These are phyloP conservation scores for Eutrigla gurnardus DNA, from an alignment of 2,797 vertebrate species.

Conservation along the genomic window DNA sequence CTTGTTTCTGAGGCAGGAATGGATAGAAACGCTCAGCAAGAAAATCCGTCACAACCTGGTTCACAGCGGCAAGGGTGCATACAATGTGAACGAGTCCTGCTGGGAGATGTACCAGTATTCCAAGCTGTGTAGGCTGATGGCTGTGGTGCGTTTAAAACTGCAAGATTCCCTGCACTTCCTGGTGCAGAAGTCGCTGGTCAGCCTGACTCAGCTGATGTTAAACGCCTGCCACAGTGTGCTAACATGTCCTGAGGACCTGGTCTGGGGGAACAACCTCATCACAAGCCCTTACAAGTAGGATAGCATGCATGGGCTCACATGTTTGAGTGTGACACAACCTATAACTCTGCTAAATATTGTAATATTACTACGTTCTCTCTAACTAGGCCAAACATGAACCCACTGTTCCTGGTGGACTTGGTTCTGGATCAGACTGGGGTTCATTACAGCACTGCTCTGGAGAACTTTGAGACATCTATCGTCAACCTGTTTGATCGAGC, in stretches of 20 bases:
- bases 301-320: background rate
- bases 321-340: background rate
- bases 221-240: slow-evolving; percentile 86
- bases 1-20: slow-evolving; percentile 87
- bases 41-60: slow-evolving; percentile 81
- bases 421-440: slow-evolving; percentile 86
- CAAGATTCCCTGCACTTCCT: slow-evolving; percentile 90
- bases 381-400: slow-evolving; percentile 88
- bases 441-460: slow-evolving; percentile 87
- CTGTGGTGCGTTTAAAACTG: slow-evolving; percentile 84
- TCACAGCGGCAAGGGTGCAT: slow-evolving; percentile 79
- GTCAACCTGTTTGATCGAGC: slow-evolving; percentile 87
- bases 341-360: background rate
- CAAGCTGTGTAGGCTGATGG: slow-evolving; percentile 88
- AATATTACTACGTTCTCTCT: slow-evolving; percentile 24
- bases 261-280: slow-evolving; percentile 88
- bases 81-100: slow-evolving; percentile 81
- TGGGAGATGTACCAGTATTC: slow-evolving; percentile 89
- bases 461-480: slow-evolving; percentile 85
- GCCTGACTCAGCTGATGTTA: slow-evolving; percentile 84
- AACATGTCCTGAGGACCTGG: slow-evolving; percentile 84
- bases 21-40: slow-evolving; percentile 83
- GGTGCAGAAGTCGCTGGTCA: slow-evolving; percentile 87
- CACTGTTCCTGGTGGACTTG: slow-evolving; percentile 89
- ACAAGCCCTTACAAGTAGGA: slow-evolving; percentile 90